These are phyloP conservation scores for Dicentrarchus labrax DNA, from an alignment of 2,113 vertebrate species.

Conservation along the genomic window DNA sequence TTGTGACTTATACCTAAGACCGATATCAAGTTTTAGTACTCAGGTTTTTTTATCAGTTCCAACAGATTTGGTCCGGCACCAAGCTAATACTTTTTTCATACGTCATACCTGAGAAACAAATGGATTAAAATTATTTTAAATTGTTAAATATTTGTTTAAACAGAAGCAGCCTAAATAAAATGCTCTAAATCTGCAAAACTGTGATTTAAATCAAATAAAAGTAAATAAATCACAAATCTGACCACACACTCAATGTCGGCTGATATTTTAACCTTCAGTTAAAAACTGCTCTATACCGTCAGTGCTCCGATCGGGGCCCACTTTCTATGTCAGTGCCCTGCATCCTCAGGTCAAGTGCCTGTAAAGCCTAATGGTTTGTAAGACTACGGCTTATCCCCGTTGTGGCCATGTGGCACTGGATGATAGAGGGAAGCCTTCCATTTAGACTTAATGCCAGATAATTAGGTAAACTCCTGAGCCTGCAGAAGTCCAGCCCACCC, in stretches of 20 bases:
- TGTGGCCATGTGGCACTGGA: conserved; percentile 66
- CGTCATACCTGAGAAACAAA: neutral
- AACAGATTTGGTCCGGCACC: neutral
- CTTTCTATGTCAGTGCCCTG: conserved; percentile 54
- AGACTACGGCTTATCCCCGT: conserved; percentile 72
- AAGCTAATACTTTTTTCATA: neutral
- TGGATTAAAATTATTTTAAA: neutral
- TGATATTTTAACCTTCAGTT: neutral
- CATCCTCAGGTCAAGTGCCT: conserved; percentile 57
- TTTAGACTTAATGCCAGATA: conserved; percentile 78
- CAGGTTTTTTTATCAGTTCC: neutral
- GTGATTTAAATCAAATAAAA: neutral
- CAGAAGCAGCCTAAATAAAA: neutral
- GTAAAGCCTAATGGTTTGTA: conserved; percentile 75
- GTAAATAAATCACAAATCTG: neutral
- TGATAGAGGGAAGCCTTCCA: conserved; percentile 72
- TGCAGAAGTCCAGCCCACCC: conserved; percentile 59
- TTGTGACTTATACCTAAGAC: neutral
- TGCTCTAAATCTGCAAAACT: neutral
- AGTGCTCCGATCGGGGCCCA: conserved; percentile 19
- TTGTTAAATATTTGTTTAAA: neutral
- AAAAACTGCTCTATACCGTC: neutral
- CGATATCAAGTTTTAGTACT: neutral
- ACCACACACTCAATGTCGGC: neutral
- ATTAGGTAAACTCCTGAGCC: conserved; percentile 79